Evolutionary conservation across 2,113 vertebrate species (phyloP).

Genomic region (Pundamilia nyererei): DNA sequence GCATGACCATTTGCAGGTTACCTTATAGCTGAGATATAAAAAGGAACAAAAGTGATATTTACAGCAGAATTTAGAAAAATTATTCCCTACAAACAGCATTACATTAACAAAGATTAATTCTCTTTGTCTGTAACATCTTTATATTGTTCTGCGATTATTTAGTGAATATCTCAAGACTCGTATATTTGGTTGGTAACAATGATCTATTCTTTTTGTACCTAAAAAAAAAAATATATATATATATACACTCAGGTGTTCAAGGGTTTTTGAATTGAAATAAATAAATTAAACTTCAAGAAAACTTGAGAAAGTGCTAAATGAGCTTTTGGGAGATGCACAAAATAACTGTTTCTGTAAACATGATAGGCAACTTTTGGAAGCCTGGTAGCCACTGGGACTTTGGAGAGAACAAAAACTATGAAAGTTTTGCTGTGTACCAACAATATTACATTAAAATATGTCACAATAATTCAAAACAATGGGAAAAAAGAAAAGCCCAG

Average conservation of each 20-base stretch:
- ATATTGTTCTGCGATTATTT: background rate
- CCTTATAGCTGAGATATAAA: background rate
- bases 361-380: background rate
- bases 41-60: background rate
- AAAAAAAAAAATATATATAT: background rate
- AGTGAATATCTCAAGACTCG: background rate
- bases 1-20: background rate
- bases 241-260: background rate
- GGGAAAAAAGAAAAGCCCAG: rapidly evolving
- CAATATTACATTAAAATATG: background rate
- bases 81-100: background rate
- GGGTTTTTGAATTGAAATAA: background rate
- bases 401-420: background rate
- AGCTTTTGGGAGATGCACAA: background rate
- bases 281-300: background rate
- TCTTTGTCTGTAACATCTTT: background rate
- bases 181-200: background rate
- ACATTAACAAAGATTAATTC: background rate
- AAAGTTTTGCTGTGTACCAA: background rate
- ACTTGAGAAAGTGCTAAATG: background rate
- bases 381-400: background rate
- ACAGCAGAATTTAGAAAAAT: background rate
- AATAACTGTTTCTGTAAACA: background rate
- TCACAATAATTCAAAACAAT: background rate
- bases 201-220: background rate